Percentiles rank a stretch among this genome's conserved stretches.
Conservation (phyloP, 2,113 vertebrate species). For the Crocuta crocuta region DNA sequence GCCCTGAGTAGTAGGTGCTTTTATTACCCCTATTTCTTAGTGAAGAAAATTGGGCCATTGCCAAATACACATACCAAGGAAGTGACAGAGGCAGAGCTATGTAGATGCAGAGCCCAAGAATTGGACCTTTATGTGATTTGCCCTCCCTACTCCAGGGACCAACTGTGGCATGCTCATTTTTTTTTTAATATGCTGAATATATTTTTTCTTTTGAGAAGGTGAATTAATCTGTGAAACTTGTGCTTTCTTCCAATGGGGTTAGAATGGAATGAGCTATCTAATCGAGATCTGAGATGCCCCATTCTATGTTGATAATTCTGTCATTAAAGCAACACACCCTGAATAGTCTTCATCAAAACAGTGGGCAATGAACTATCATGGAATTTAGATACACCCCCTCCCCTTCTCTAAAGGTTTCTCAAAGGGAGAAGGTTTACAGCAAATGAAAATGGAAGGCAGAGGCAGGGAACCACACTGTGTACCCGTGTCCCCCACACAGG, state of each 20-base stretch:
- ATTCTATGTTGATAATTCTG: background rate
- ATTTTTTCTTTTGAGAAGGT: background rate
- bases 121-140: background rate
- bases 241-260: background rate
- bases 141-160: background rate
- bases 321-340: background rate
- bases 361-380: background rate
- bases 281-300: background rate
- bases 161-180: background rate
- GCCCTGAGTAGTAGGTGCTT: background rate
- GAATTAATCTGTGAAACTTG: background rate
- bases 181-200: background rate
- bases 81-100: background rate
- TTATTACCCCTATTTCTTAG: background rate
- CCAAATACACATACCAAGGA: background rate
- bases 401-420: background rate
- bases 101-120: background rate
- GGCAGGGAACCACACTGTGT: fast-evolving
- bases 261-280: background rate
- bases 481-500: background rate
- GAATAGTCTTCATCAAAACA: background rate
- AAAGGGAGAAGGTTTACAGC: background rate
- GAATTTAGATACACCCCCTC: background rate
- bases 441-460: background rate
- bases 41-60: background rate